phyloP scores from a whole-genome alignment of 2,113 vertebrate species.

The Emydocephalus ijimae region DNA sequence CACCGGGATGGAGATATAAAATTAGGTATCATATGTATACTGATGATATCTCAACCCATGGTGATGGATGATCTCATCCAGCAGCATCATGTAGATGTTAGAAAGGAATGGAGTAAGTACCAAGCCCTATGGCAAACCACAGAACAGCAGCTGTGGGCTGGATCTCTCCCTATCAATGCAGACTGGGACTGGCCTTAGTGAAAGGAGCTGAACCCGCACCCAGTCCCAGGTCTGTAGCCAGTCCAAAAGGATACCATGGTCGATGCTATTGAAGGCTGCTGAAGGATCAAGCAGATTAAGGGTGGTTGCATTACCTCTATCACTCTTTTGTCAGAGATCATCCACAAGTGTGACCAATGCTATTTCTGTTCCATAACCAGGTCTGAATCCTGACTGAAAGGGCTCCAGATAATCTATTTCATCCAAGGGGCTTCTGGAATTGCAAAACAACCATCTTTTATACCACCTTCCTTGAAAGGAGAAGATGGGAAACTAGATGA shows the following conservation, averaged over 20 bases:
- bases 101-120: background rate
- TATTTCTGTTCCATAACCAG: background rate
- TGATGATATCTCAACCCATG: background rate
- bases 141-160: background rate
- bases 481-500: background rate
- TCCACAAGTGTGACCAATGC: background rate
- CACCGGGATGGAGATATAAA: background rate
- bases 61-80: background rate
- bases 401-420: background rate
- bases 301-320: background rate
- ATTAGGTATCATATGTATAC: background rate
- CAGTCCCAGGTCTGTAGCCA: background rate
- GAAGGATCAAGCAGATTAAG: background rate
- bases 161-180: background rate
- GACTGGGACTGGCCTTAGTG: background rate
- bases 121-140: background rate
- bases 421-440: background rate
- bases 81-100: background rate
- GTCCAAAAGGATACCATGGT: background rate
- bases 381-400: background rate
- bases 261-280: background rate
- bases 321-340: background rate
- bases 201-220: background rate
- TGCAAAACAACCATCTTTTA: background rate
- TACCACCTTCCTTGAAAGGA: background rate